Conservation (phyloP, 2,888 invertebrate genomes). For the Archips crataeganus region DNA sequence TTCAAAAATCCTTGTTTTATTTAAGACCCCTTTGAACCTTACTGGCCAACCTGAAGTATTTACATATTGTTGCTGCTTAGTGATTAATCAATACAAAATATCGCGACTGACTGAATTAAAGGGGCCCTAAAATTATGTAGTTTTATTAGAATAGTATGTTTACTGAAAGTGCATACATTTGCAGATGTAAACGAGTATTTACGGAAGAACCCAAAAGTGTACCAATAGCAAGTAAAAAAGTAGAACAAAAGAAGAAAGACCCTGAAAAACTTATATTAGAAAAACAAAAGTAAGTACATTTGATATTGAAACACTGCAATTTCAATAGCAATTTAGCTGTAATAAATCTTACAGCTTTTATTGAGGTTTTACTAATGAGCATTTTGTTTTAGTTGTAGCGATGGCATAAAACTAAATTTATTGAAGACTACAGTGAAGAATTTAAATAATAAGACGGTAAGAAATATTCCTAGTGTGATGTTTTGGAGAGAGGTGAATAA, state of each 20-base stretch:
- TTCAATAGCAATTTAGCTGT: background rate
- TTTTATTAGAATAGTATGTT: background rate
- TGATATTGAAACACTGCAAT: background rate
- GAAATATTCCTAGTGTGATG: constrained; percentile 46
- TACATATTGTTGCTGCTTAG: too few species aligned
- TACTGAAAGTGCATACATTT: constrained; percentile 44
- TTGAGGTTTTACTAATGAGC: constrained; percentile 28
- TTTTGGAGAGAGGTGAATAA: constrained; percentile 1
- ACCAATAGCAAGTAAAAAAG: constrained; percentile 77
- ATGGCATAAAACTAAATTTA: constrained; percentile 80
- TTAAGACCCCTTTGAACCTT: background rate
- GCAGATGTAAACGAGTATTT: constrained; percentile 89
- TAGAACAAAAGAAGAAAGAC: constrained; percentile 81
- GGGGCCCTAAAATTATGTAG: background rate
- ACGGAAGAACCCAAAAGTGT: constrained; percentile 89
- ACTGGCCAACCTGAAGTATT: background rate
- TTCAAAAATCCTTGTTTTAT: constrained; percentile 46
- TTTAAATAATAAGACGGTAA: constrained; percentile 68
- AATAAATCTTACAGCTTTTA: background rate
- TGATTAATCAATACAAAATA: background rate
- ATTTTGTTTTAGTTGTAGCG: constrained; percentile 67
- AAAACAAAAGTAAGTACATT: constrained; percentile 65
- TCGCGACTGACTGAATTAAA: background rate
- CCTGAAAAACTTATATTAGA: constrained; percentile 72
- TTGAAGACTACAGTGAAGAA: constrained; percentile 71